These are phyloP conservation scores for Clepsis dumicolana DNA, from an alignment of 2,888 invertebrate genomes.

Conservation along the genomic window DNA sequence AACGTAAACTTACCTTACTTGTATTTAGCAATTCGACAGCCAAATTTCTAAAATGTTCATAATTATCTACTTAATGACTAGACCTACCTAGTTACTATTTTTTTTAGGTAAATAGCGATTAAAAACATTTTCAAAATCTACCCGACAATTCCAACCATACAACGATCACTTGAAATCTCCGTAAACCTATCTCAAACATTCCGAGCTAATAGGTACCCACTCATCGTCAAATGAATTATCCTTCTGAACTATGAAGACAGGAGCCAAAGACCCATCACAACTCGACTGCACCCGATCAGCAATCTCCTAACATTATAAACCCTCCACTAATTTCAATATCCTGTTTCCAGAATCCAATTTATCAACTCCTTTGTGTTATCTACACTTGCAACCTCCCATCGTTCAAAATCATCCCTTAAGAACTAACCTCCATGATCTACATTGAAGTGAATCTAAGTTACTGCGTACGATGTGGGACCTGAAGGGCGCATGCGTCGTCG, in stretches of 20 bases:
- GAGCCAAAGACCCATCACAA: neutral
- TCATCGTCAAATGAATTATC: neutral
- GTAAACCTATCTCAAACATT: neutral
- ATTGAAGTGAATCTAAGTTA: conserved; percentile 14
- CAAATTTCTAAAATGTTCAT: no score
- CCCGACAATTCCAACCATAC: no score
- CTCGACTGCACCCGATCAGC: neutral
- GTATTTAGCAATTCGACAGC: no score
- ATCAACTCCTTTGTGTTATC: conserved; percentile 40
- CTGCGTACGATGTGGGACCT: conserved; percentile 18
- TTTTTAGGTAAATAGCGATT: no score
- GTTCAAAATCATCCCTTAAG: neutral
- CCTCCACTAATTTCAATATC: conserved; percentile 34
- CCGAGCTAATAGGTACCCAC: neutral
- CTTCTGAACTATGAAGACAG: neutral
- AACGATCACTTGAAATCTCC: no score
- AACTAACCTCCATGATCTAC: neutral
- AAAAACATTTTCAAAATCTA: no score
- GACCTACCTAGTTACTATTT: no score
- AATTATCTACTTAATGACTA: no score
- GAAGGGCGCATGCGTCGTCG: conserved; percentile 68
- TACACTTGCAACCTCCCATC: neutral
- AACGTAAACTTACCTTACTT: no score
- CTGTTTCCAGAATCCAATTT: conserved; percentile 38
- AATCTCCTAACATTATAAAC: conserved; percentile 4